Evolutionary conservation across 92 coral and sea anemone species (phyloP).

Genomic region (Micromussa lordhowensis): DNA sequence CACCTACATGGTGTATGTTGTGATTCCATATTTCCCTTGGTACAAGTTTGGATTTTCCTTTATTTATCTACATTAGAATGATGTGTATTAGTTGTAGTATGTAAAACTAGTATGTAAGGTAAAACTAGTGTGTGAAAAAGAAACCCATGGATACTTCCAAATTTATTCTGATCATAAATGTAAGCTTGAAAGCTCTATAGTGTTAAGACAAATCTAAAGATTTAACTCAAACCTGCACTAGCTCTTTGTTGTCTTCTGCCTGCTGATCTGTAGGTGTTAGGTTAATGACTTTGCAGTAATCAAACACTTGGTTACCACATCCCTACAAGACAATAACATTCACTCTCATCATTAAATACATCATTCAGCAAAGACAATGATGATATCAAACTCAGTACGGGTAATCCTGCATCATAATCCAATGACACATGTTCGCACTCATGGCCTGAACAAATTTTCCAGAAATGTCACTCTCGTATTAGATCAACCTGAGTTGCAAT

Average conservation of each 20-base stretch:
- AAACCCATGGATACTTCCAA: not conserved
- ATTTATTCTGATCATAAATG: not conserved
- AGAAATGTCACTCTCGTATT: too few relatives aligned
- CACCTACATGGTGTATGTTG: too few relatives aligned
- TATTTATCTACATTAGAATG: too few relatives aligned
- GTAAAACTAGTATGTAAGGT: too few relatives aligned
- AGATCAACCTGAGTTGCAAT: too few relatives aligned
- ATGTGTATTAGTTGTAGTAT: too few relatives aligned
- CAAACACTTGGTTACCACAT: conserved; percentile 98
- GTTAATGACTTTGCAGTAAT: conserved; percentile 82
- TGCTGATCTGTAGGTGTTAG: conserved; percentile 31
- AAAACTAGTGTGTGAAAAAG: not conserved
- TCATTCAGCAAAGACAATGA: not conserved
- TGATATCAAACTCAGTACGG: too few relatives aligned
- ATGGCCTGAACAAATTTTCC: too few relatives aligned
- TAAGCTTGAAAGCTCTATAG: not conserved
- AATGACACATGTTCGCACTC: too few relatives aligned
- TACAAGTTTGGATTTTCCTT: too few relatives aligned
- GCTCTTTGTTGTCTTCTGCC: conserved; percentile 3
- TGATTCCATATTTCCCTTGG: too few relatives aligned
- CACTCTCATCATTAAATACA: not conserved
- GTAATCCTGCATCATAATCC: too few relatives aligned
- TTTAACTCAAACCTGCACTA: conserved; percentile 16
- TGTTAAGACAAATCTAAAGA: not conserved
- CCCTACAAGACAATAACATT: conserved; percentile 62